Percentiles rank a stretch among this genome's conserved stretches.
These are phyloP conservation scores for Delphinus delphis DNA, from an alignment of 2,113 vertebrate species.

Conservation along the genomic window DNA sequence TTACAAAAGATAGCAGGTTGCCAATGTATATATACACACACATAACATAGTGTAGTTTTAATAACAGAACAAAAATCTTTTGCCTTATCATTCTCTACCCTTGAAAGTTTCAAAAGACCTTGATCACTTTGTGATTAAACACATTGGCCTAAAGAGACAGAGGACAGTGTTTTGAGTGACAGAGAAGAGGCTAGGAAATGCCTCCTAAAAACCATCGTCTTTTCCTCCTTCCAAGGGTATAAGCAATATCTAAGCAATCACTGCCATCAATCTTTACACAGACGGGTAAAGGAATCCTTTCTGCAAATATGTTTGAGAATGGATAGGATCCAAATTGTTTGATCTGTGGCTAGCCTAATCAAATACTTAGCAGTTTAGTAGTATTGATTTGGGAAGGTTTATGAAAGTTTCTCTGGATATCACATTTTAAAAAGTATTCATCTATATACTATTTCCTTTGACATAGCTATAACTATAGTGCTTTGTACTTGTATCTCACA, in stretches of 20 bases:
- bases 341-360: background rate
- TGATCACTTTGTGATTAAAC: slow-evolving; percentile 42
- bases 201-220: background rate
- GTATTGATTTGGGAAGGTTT: background rate
- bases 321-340: background rate
- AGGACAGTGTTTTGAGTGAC: background rate
- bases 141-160: background rate
- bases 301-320: background rate
- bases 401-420: background rate
- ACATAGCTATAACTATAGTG: background rate
- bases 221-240: background rate
- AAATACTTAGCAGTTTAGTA: background rate
- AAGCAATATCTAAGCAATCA: background rate
- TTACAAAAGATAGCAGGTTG: background rate
- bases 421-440: background rate
- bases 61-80: slow-evolving; percentile 34
- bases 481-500: background rate
- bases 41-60: background rate
- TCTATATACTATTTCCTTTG: background rate
- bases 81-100: slow-evolving; percentile 11
- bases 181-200: background rate
- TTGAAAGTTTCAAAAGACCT: slow-evolving; percentile 57
- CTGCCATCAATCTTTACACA: background rate
- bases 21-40: background rate
- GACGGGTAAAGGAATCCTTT: background rate